Conservation (phyloP, 2,113 vertebrate species). For the Anhinga anhinga region DNA sequence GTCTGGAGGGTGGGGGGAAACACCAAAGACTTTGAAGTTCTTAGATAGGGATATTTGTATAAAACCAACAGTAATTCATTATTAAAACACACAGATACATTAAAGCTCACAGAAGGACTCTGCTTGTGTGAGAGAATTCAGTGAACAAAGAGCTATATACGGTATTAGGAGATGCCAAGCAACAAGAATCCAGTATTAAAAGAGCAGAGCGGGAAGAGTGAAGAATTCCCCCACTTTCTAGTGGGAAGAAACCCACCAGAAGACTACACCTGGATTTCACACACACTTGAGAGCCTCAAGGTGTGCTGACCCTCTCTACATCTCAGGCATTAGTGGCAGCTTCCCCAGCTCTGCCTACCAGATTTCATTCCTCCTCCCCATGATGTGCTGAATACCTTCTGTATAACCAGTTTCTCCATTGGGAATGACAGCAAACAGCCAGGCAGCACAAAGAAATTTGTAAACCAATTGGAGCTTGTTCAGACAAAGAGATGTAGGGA, state of each 20-base stretch:
- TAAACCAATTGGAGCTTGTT: background rate
- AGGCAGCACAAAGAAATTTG: background rate
- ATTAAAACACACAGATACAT: conserved; percentile 19
- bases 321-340: background rate
- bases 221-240: background rate
- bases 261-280: background rate
- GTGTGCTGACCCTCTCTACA: background rate
- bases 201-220: background rate
- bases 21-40: conserved; percentile 14
- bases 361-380: background rate
- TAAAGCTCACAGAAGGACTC: background rate
- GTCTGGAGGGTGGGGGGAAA: background rate
- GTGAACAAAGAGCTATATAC: background rate
- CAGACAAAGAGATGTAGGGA: background rate
- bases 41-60: conserved; percentile 3
- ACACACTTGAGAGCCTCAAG: background rate
- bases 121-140: background rate
- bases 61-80: conserved; percentile 37
- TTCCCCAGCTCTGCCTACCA: background rate
- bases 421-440: background rate
- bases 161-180: background rate
- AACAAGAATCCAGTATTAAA: background rate
- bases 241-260: background rate
- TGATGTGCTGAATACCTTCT: background rate
- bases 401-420: background rate